phyloP scores from a whole-genome alignment of 1,140 invertebrate species.

The Ips typographus region DNA sequence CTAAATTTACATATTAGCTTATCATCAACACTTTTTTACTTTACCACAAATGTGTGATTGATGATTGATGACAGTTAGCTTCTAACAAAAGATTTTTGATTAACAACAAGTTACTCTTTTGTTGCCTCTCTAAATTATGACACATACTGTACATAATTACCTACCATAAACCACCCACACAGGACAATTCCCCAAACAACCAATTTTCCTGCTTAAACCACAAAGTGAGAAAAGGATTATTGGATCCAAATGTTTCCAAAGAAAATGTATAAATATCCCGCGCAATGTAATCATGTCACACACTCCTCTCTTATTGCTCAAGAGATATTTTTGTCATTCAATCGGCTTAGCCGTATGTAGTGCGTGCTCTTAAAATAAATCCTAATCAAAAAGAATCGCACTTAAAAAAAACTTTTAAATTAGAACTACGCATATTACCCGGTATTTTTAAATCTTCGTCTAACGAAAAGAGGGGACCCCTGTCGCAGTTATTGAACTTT shows the following conservation, averaged over 20 bases:
- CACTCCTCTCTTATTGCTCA: conserved; percentile 1
- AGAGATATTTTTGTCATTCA: conserved; percentile 29
- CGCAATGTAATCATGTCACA: conserved; percentile 1
- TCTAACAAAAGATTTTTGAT: too few relatives aligned
- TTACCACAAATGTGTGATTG: too few relatives aligned
- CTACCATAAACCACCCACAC: too few relatives aligned
- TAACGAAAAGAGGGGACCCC: conserved; percentile 11
- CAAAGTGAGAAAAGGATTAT: neutral
- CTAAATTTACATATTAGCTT: too few relatives aligned
- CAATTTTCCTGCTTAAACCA: too few relatives aligned
- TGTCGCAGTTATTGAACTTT: conserved; percentile 35
- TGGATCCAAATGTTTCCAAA: neutral
- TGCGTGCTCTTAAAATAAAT: conserved; percentile 30
- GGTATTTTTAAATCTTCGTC: conserved; percentile 32
- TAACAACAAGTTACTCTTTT: too few relatives aligned
- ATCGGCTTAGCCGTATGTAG: conserved; percentile 19
- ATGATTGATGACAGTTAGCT: too few relatives aligned
- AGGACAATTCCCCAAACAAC: too few relatives aligned
- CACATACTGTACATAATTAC: too few relatives aligned
- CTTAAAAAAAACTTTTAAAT: conserved; percentile 29
- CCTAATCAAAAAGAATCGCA: conserved; percentile 31
- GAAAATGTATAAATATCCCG: conserved; percentile 2
- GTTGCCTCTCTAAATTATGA: too few relatives aligned
- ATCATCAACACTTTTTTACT: too few relatives aligned
- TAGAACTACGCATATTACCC: conserved; percentile 24